Evolutionary conservation across 2,113 vertebrate species (phyloP), one percentile per base, ranked within the genome.

Genomic region (Neodontobutis hainanensis): DNA sequence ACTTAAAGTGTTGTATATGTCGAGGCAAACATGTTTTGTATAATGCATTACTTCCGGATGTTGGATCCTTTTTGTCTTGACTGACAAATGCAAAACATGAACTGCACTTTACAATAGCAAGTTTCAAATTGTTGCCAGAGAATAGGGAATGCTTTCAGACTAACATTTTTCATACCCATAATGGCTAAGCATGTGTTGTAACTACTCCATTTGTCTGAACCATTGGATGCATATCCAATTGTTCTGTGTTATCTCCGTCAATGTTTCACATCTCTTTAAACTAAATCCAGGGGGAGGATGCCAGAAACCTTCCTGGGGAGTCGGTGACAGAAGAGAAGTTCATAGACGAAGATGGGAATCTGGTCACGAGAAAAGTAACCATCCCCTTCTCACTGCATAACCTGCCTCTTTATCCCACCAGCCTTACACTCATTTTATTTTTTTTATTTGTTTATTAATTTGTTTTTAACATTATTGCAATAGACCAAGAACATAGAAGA

Each of bases 311-410:
- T 92, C 97, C 97, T 66, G 95, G 94, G 68, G 95, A 98, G 92
- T 95, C 96, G 77, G 94, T 99, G 91, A 98, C 94, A 45, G 95
- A 96, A 91, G 97, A 99, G 58, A 95, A 97, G 78, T 99, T 95
- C 87, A 96, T 94, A 50, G 97, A 99, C 11, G 95, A 98, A 91
- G 96, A 99, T 84, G 97, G 97, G 84, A 97, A 94, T 94, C 83
- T 96, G 92, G 91, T 99, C 94, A 99, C 96, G 36, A 95, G 95
- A 97, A 99, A 99, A 99, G 97, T 99, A 98, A 97, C 91, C 68
- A 2, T 6, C 60, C 15, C 53, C 78, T 34, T 51, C 62, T 38
- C 67, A 56, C 48, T 78, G 45, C 65, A n/a, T 63, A 3, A 42
- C 52, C 51, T 58, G 6, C 53, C 51, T 53, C 58, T 35, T 48